These are phyloP conservation scores for Eristalis arbustorum DNA, from an alignment of 2,888 invertebrate genomes.

Conservation along the genomic window DNA sequence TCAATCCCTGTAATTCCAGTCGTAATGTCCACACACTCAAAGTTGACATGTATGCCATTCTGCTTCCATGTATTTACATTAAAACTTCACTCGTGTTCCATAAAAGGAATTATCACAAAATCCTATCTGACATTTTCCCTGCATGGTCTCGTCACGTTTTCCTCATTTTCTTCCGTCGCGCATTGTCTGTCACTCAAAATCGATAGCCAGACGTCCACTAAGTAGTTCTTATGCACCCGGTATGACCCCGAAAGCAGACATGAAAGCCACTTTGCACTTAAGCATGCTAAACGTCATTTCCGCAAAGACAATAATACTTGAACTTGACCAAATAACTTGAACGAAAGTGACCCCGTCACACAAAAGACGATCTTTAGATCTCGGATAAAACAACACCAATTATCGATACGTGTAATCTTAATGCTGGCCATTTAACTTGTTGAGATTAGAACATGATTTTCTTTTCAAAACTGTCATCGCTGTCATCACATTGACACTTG, in stretches of 20 bases:
- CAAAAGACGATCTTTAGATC: not conserved
- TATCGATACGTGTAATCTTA: not conserved
- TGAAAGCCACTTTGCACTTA: slow-evolving; percentile 17
- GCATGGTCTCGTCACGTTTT: not conserved
- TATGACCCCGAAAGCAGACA: slow-evolving; percentile 13
- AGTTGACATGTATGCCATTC: not conserved
- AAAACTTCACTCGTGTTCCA: not conserved
- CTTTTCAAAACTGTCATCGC: not conserved
- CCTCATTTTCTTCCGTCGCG: not conserved
- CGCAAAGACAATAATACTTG: slow-evolving; percentile 34
- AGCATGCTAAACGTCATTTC: slow-evolving; percentile 19
- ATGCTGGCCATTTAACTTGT: not conserved
- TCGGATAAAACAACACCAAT: not conserved
- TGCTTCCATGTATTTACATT: not conserved
- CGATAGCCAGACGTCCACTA: slow-evolving; percentile 30
- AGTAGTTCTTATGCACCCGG: slow-evolving; percentile 5
- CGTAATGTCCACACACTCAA: too few relatives aligned
- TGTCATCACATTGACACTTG: not conserved
- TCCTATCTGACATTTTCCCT: not conserved
- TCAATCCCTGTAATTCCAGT: not conserved
- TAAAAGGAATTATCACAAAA: not conserved
- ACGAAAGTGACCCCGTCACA: slow-evolving; percentile 4
- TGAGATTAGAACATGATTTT: not conserved
- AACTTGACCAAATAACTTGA: slow-evolving; percentile 55
- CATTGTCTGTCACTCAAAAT: slow-evolving; percentile 2